Percentiles rank a stretch among this genome's conserved stretches.
These are phyloP conservation scores for Drosophila rufa DNA, from an alignment of 1,140 invertebrate species.

Conservation along the genomic window DNA sequence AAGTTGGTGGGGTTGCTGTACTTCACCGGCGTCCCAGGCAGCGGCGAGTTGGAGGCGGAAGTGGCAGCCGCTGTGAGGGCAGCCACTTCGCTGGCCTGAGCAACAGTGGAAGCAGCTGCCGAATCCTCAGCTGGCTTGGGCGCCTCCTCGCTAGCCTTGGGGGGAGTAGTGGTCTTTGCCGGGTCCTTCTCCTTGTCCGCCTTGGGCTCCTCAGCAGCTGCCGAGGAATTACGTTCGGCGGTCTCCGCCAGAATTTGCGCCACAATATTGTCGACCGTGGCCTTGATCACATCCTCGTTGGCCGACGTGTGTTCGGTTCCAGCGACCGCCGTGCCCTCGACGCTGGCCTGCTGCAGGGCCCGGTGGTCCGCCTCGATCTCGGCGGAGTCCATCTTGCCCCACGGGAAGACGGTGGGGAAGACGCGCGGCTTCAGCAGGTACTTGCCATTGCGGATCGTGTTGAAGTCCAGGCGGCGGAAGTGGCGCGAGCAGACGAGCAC, in stretches of 20 bases:
- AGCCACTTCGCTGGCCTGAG: neutral
- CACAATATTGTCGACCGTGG: slow-evolving; percentile 69
- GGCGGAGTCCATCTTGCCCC: slow-evolving; percentile 78
- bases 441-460: slow-evolving; percentile 87
- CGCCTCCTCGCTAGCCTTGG: neutral
- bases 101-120: neutral
- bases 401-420: slow-evolving; percentile 85
- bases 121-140: slow-evolving; percentile 14
- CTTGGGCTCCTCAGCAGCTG: slow-evolving; percentile 29
- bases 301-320: slow-evolving; percentile 24
- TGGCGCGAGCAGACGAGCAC: slow-evolving; percentile 88
- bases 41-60: slow-evolving; percentile 21
- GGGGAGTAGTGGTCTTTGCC: neutral
- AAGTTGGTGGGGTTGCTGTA: slow-evolving; percentile 85
- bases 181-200: slow-evolving; percentile 20
- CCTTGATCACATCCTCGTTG: slow-evolving; percentile 74
- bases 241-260: slow-evolving; percentile 69
- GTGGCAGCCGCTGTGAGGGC: neutral
- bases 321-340: slow-evolving; percentile 31
- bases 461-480: slow-evolving; percentile 88
- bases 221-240: slow-evolving; percentile 62
- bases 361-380: slow-evolving; percentile 74
- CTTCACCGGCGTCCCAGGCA: slow-evolving; percentile 46
- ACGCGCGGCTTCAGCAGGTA: slow-evolving; percentile 86
- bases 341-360: slow-evolving; percentile 57